These are phyloP conservation scores for Cantharis lateralis DNA, from an alignment of 2,888 invertebrate genomes.

Conservation along the genomic window DNA sequence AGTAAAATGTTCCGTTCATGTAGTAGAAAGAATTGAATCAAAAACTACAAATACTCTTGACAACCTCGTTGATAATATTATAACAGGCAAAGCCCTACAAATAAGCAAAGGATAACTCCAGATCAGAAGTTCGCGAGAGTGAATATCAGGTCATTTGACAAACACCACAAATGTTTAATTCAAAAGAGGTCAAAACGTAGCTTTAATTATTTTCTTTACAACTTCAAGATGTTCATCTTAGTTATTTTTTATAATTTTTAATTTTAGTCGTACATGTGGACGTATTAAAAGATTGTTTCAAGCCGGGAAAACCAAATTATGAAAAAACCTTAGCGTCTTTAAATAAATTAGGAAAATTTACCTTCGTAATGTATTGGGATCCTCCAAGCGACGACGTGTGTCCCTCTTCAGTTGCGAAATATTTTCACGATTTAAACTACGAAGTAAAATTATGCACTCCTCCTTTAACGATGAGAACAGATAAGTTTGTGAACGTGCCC, in stretches of 20 bases:
- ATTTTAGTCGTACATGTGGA: slow-evolving; percentile 60
- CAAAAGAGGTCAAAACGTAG: neutral
- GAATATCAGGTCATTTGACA: too few species aligned
- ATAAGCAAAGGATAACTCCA: too few species aligned
- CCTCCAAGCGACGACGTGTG: slow-evolving; percentile 58
- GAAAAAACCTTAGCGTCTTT: slow-evolving; percentile 54
- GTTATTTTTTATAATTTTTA: slow-evolving; percentile 14
- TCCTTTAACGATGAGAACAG: slow-evolving; percentile 46
- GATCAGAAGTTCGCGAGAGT: too few species aligned
- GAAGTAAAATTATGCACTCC: slow-evolving; percentile 56
- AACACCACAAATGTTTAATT: too few species aligned
- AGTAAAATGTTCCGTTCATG: too few species aligned
- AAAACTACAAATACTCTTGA: too few species aligned
- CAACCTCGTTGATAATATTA: too few species aligned
- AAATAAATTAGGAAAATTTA: slow-evolving; percentile 52
- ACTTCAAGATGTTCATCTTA: neutral
- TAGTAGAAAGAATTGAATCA: too few species aligned
- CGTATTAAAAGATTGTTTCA: slow-evolving; percentile 56
- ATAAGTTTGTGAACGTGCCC: slow-evolving; percentile 56
- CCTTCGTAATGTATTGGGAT: slow-evolving; percentile 60
- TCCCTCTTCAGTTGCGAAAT: slow-evolving; percentile 65
- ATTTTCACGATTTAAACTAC: slow-evolving; percentile 58
- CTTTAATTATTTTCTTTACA: neutral
- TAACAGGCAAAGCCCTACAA: too few species aligned
- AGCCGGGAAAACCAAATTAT: slow-evolving; percentile 57